Evolutionary conservation across 2,113 vertebrate genomes (phyloP), one percentile per base, ranked within the genome.

Genomic region (Labeo catla): DNA sequence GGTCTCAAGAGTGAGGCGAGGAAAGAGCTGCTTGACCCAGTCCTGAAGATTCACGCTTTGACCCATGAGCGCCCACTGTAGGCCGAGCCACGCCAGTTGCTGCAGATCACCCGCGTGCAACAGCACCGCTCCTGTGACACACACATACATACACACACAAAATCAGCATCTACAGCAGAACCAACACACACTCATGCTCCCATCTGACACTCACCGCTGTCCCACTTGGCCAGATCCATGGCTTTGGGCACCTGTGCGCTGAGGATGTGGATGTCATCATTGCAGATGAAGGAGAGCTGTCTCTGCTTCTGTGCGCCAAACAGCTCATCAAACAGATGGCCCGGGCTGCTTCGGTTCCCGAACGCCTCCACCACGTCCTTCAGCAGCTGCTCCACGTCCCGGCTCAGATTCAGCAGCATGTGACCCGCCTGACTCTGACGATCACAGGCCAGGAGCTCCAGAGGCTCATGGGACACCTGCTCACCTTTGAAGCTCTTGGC

Each of bases 391-490:
- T 95, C 92, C 23, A 95, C 92, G 85, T 96, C 96, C n/a, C 87
- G 89, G 90, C 94, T 96, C 89, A 99, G 92, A 80, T 96, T 98
- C 84, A 99, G 90, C 91, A 99, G 90, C 97, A 99, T 98, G 89
- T 99, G 98, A 36, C 98, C 98, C 54, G 97, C 96, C 79, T 99
- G 98, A 94, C 98, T 99, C 88, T 96, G 97, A 57, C 98, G 94
- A 91, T 99, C 97, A 89, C 91, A 97, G 66, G 97, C 96, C 90
- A 99, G 93, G 39, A 95, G 90, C 91, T 98, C 97, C 63, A 99
- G 86, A 63, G 93, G 86, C 83, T 95, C 96, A 65, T 95, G 96
- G 84, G 94, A 91, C 0, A 90, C 76, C 84, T 95, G 96, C 80
- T 97, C 95, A 86, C 95, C 95, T 89, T 98, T 99, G 87, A 95